Evolutionary conservation across 2,888 invertebrate species (phyloP).

Genomic region (Serripes groenlandicus): DNA sequence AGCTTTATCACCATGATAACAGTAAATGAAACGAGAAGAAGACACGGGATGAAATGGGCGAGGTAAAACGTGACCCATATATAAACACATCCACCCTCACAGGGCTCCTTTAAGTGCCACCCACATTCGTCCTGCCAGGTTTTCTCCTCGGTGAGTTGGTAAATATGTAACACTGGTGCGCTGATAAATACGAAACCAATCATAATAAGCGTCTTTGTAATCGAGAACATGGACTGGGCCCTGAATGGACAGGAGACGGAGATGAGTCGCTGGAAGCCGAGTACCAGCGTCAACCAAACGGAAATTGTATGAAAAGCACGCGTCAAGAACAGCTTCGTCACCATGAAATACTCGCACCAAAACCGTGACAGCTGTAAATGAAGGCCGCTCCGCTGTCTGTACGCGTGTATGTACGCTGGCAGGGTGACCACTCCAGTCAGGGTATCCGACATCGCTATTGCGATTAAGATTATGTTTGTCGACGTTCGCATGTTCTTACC

Average conservation of each 20-base stretch:
- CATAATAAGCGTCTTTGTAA: conserved; percentile 18
- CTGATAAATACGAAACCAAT: conserved; percentile 27
- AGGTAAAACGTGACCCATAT: conserved; percentile 41
- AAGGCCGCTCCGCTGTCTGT: neutral
- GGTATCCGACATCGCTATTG: conserved; percentile 60
- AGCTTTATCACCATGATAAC: conserved; percentile 42
- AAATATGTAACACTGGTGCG: conserved; percentile 32
- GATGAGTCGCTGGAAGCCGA: conserved; percentile 62
- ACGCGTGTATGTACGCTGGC: conserved; percentile 55
- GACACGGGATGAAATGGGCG: conserved; percentile 52
- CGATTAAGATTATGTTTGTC: conserved; percentile 60
- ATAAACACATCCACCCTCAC: conserved; percentile 26
- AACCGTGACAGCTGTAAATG: conserved; percentile 21
- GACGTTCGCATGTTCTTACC: conserved; percentile 56
- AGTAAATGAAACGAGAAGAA: conserved; percentile 48
- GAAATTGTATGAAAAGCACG: conserved; percentile 61
- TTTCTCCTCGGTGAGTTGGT: conserved; percentile 42
- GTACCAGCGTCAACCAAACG: conserved; percentile 61
- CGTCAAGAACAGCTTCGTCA: conserved; percentile 46
- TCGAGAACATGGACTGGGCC: conserved; percentile 39
- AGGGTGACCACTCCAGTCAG: conserved; percentile 56
- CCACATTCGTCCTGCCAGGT: conserved; percentile 6
- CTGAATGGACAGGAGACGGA: conserved; percentile 55
- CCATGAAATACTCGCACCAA: conserved; percentile 42
- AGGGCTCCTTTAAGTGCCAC: conserved; percentile 31